Conservation (phyloP, 2,888 invertebrate species). For the Coenonympha arcania region DNA sequence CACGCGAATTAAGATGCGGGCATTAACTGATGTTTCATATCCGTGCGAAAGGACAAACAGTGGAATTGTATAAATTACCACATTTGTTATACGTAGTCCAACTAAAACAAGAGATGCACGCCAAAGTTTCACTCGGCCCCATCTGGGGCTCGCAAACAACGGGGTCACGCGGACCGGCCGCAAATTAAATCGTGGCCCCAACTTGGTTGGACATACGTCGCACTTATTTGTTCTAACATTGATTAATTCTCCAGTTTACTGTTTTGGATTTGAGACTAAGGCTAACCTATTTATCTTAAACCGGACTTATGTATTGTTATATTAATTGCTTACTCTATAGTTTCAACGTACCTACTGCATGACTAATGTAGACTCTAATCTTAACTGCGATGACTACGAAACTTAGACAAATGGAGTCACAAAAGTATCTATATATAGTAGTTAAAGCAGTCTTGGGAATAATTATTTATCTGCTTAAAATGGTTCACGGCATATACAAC, state of each 20-base stretch:
- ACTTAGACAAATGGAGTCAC: too few species aligned
- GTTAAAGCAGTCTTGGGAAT: too few species aligned
- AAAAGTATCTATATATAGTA: too few species aligned
- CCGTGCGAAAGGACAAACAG: not conserved
- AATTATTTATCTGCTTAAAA: too few species aligned
- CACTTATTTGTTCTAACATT: not conserved
- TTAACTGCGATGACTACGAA: too few species aligned
- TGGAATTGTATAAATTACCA: not conserved
- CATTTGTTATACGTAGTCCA: not conserved
- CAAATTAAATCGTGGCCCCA: conserved; percentile 10
- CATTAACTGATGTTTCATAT: too few species aligned
- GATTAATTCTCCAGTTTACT: not conserved
- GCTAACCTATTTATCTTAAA: not conserved
- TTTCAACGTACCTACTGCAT: too few species aligned
- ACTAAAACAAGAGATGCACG: conserved; percentile 20
- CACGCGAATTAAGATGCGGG: too few species aligned
- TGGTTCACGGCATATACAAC: too few species aligned
- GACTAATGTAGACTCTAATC: too few species aligned
- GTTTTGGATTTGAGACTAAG: not conserved
- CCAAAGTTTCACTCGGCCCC: conserved; percentile 19
- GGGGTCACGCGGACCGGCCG: not conserved
- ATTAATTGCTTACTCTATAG: too few species aligned
- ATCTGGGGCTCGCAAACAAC: conserved; percentile 14
- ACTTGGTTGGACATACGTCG: conserved; percentile 7
- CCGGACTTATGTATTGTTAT: not conserved